phyloP scores from a whole-genome alignment of 1,140 invertebrate genomes.

The Papilio helenus region DNA sequence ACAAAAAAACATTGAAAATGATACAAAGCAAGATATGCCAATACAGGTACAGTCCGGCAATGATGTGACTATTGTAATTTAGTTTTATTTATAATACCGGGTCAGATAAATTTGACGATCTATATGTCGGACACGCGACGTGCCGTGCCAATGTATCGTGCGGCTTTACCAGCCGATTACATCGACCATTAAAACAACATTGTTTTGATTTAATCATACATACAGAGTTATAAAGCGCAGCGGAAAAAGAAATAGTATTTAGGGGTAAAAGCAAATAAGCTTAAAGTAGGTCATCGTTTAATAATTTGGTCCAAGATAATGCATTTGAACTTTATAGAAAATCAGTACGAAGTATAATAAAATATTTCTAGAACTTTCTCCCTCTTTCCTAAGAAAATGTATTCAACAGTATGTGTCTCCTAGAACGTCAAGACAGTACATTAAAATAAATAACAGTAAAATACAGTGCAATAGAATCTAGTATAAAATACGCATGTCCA shows the following conservation, averaged over 20 bases:
- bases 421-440: too few relatives aligned
- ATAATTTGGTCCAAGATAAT: too few relatives aligned
- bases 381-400: too few relatives aligned
- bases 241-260: background rate
- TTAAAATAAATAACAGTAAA: too few relatives aligned
- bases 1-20: background rate
- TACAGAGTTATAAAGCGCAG: background rate
- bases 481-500: too few relatives aligned
- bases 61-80: background rate
- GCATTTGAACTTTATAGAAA: too few relatives aligned
- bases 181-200: conserved; percentile 24
- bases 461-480: too few relatives aligned
- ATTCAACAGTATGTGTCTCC: too few relatives aligned
- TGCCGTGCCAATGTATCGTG: conserved; percentile 7
- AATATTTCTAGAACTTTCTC: too few relatives aligned
- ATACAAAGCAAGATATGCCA: too few relatives aligned
- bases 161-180: background rate
- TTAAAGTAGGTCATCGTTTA: background rate
- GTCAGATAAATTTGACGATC: background rate
- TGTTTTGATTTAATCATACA: conserved; percentile 2
- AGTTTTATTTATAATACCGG: background rate
- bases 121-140: background rate
- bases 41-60: too few relatives aligned
- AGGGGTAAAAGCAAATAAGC: background rate
- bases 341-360: too few relatives aligned